A percentile compares a stretch with the other conserved stretches of the same genome.
These are phyloP conservation scores for Epinotia bilunana DNA, from an alignment of 2,888 invertebrate genomes.

Conservation along the genomic window DNA sequence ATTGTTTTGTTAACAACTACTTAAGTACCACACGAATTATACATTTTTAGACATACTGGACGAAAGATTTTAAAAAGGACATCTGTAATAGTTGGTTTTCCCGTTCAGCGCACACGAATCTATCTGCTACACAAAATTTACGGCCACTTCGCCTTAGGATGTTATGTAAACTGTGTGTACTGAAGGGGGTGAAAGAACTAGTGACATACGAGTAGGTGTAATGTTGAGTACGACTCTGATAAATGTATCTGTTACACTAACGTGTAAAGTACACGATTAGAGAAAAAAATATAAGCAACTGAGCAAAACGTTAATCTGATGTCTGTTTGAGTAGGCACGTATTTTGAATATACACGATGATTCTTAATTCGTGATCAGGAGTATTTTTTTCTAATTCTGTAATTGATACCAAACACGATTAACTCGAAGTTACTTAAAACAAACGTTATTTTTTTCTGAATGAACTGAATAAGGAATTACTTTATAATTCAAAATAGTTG, in stretches of 20 bases:
- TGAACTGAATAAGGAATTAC: too few species aligned
- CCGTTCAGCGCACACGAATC: constrained; percentile 1
- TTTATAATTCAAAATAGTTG: too few species aligned
- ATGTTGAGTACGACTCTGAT: background rate
- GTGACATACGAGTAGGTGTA: background rate
- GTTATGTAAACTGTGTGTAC: background rate
- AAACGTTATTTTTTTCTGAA: too few species aligned
- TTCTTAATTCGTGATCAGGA: too few species aligned
- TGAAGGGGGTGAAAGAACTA: constrained; percentile 12
- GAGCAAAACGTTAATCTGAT: background rate
- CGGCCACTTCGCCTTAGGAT: background rate
- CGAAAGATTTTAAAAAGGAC: constrained; percentile 37
- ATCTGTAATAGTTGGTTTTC: constrained; percentile 8
- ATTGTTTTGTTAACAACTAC: constrained; percentile 21
- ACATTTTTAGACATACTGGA: constrained; percentile 35
- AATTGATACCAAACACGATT: too few species aligned
- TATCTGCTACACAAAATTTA: background rate
- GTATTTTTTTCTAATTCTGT: too few species aligned
- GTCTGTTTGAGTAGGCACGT: background rate
- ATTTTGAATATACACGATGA: background rate
- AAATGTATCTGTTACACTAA: background rate
- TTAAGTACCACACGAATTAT: constrained; percentile 27
- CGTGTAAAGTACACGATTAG: background rate
- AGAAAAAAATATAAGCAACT: background rate
- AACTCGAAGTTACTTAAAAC: too few species aligned